Base-by-base conservation (phyloP, 2,797 vertebrate species). In the Clarias platycephalus region DNA sequence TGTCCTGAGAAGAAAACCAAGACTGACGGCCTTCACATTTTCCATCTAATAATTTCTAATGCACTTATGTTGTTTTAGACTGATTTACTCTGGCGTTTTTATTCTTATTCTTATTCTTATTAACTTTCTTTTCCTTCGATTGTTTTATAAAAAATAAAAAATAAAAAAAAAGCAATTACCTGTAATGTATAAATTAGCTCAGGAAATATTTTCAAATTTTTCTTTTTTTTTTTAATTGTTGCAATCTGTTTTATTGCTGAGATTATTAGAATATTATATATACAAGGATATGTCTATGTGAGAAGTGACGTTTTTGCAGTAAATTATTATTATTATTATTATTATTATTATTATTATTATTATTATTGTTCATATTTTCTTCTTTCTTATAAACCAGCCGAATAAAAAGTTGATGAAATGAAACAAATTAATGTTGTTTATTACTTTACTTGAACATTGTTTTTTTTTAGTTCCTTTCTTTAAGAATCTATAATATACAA, bases 1-100 rank as follows among this genome's bases (percentile, higher is more conserved):
- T 77, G 63, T 76, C n/a, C 66, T 53, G 60, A 72, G 53, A 62
- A 85, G 20, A 57, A 85, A 85, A 63, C 63, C 5, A 60, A 63
- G 55, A 82, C 62, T 68, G 55, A 82, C 55, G 37, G 20, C 37
- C 40, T 79, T 79, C 40, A 71, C 13, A 37, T 57, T 71, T 64
- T 64, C 64, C 81, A 83, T 84, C 24, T 62, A 9, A 55, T 40
- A 28, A 62, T 71, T 80, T 79, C 37, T 6, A 16, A 64, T 53
- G 26, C 24, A 80, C 44, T 24, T 8, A 37, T 34, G 22, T 63
- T 44, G 24, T 16, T 63, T 63, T 9, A 44, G 22, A n/a, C 12
- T 16, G 57, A 77, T 15, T 5, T 37, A 12, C 55, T 8, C 6
- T 28, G 12, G 22, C 10, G 37, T 71, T 53, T 15, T 15, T 63